phyloP scores from a whole-genome alignment of 1,140 invertebrate genomes.

The Sarcophaga peregrina region DNA sequence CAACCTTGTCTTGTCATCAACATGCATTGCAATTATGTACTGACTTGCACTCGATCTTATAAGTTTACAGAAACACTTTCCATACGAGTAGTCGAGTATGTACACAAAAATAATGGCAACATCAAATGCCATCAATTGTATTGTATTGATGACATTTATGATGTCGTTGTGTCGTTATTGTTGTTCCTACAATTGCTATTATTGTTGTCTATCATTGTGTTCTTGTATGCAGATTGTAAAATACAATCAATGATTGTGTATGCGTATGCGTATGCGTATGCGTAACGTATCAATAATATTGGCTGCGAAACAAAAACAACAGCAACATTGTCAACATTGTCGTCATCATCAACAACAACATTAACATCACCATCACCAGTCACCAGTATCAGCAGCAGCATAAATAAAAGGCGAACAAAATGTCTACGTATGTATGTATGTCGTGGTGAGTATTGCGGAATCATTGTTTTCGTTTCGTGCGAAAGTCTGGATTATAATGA shows the following conservation, averaged over 20 bases:
- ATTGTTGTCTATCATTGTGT: neutral
- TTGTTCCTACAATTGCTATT: neutral
- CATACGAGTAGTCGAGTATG: neutral
- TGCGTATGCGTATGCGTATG: no score
- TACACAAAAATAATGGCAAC: neutral
- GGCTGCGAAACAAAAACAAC: neutral
- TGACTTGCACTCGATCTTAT: neutral
- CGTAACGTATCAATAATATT: conserved; percentile 15
- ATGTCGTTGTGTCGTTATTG: neutral
- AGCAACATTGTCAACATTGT: neutral
- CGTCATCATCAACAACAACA: neutral
- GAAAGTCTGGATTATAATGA: neutral
- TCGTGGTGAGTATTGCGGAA: neutral
- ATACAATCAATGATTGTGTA: neutral
- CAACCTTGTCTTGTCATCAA: conserved; percentile 14
- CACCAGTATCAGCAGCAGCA: no score
- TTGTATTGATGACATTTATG: neutral
- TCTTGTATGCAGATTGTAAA: neutral
- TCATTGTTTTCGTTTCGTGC: no score
- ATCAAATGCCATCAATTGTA: neutral
- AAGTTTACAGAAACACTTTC: neutral
- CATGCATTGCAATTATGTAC: neutral
- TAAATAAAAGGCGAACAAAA: no score
- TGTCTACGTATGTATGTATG: neutral
- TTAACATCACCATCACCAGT: no score